phyloP scores from a whole-genome alignment of 2,888 invertebrate genomes.

The Brenthis ino region DNA sequence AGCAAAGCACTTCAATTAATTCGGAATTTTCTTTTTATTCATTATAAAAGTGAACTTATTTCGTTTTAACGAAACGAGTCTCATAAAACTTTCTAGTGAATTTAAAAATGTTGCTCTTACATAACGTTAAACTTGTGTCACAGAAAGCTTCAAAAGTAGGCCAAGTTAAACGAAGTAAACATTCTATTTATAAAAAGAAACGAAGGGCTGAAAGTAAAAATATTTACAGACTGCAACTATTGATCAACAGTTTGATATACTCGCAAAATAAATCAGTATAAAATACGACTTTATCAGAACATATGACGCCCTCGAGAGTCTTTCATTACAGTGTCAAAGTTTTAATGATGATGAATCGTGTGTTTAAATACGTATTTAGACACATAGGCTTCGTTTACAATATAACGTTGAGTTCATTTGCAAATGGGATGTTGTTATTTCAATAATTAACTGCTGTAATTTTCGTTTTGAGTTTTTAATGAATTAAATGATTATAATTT shows the following conservation, averaged over 20 bases:
- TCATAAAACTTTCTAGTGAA: neutral
- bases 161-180: constrained; percentile 21
- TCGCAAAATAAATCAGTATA: constrained; percentile 36
- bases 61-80: constrained; percentile 1
- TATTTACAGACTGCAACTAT: constrained; percentile 5
- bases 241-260: constrained; percentile 32
- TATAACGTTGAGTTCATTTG: constrained; percentile 5
- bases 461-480: neutral
- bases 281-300: constrained; percentile 43
- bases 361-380: constrained; percentile 56
- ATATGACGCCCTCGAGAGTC: constrained; percentile 51
- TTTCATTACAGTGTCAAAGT: constrained; percentile 60
- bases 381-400: constrained; percentile 40
- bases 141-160: constrained; percentile 22
- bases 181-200: constrained; percentile 16
- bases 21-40: constrained; percentile 4
- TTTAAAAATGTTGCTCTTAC: constrained; percentile 13
- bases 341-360: constrained; percentile 69
- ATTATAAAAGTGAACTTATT: constrained; percentile 7
- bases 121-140: constrained; percentile 10
- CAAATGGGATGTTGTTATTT: neutral
- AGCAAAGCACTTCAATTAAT: constrained; percentile 53
- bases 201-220: constrained; percentile 2
- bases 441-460: neutral
- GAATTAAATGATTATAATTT: no score